Conservation (phyloP, 2,113 vertebrate genomes). For the Corythoichthys intestinalis region DNA sequence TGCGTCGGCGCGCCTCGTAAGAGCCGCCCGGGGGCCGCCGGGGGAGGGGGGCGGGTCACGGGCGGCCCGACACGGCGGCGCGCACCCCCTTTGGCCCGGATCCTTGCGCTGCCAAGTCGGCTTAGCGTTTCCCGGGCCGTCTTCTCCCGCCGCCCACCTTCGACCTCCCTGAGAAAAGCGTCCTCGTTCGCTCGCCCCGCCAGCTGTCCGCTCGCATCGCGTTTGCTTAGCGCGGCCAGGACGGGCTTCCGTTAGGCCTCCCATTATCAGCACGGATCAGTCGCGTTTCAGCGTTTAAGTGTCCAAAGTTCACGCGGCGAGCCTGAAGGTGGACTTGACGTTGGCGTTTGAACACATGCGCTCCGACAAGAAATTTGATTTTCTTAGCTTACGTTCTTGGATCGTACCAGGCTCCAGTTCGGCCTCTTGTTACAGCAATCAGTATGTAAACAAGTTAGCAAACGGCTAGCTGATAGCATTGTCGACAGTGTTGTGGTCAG, state of each 20-base stretch:
- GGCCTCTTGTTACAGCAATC: background rate
- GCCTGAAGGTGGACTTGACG: conserved; percentile 67
- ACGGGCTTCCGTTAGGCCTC: conserved; percentile 74
- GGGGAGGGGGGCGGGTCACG: conserved; percentile 44
- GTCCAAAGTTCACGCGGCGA: conserved; percentile 68
- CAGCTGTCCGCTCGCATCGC: conserved; percentile 74
- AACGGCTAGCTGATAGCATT: background rate
- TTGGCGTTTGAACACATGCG: conserved; percentile 45
- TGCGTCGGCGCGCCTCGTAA: conserved; percentile 45
- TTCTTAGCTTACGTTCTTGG: background rate
- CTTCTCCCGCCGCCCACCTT: conserved; percentile 57
- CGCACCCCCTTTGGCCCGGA: conserved; percentile 50
- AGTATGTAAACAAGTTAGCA: background rate
- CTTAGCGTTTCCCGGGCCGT: conserved; percentile 58
- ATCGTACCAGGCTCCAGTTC: background rate
- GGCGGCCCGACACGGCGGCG: conserved; percentile 58
- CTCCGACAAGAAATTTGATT: too few species aligned
- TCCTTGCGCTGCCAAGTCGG: conserved; percentile 68
- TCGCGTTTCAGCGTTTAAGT: conserved; percentile 78
- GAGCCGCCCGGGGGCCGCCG: conserved; percentile 36
- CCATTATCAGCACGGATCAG: conserved; percentile 78
- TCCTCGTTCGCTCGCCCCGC: conserved; percentile 42
- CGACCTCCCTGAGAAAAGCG: conserved; percentile 60
- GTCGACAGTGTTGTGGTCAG: background rate
- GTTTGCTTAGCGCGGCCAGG: conserved; percentile 62